A percentile compares a stretch with the other conserved stretches of the same genome.
Conservation (phyloP, 1,140 invertebrate genomes). For the Cydia pomonella region DNA sequence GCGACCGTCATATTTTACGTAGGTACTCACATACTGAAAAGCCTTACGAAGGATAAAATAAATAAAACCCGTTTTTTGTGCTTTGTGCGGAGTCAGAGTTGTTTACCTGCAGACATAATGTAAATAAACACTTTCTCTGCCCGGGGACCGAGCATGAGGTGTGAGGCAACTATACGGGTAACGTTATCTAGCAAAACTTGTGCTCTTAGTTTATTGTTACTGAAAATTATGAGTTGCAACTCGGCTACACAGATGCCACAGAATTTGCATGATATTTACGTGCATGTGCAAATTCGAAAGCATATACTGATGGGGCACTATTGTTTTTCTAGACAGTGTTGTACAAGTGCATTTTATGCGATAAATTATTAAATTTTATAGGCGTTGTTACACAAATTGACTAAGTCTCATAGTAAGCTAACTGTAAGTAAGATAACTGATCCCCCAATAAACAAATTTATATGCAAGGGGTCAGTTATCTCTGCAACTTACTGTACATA, state of each 20-base stretch:
- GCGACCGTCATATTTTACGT: not conserved
- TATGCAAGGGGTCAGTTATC: too few species aligned
- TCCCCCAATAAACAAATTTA: too few species aligned
- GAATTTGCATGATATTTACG: constrained; percentile 4
- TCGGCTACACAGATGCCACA: not conserved
- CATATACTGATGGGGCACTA: not conserved
- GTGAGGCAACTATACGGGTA: not conserved
- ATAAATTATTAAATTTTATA: too few species aligned
- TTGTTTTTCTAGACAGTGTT: not conserved
- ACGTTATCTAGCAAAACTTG: constrained; percentile 24
- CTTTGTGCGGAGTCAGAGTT: constrained; percentile 9
- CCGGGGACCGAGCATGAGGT: not conserved
- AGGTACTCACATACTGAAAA: constrained; percentile 9
- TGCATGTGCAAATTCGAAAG: not conserved
- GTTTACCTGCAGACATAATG: constrained; percentile 18
- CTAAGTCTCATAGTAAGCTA: too few species aligned
- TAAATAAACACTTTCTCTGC: constrained; percentile 15
- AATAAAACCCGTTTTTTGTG: constrained; percentile 17
- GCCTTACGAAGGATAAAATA: constrained; percentile 15
- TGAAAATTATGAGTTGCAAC: not conserved
- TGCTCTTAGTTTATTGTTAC: constrained; percentile 18
- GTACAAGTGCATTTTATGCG: not conserved
- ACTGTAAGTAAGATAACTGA: too few species aligned
- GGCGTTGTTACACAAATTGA: too few species aligned
- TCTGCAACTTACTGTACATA: too few species aligned